Base-by-base conservation (phyloP, 2,888 invertebrate species). In the Cryptocheilus praepositus region DNA sequence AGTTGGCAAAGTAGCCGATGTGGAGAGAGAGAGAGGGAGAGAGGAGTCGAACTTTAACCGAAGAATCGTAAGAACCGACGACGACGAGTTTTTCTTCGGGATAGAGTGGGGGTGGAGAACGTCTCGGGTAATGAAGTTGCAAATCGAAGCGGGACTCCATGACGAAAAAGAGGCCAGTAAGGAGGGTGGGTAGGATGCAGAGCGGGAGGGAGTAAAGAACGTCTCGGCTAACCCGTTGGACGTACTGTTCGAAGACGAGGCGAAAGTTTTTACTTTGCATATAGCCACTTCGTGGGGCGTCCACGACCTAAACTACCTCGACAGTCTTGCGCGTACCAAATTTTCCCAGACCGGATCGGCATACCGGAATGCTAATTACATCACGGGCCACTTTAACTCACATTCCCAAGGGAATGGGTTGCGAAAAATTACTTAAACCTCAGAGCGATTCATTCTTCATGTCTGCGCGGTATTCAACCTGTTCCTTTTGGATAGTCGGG, bases 61-160 rank as follows among this genome's bases (percentile, higher is more conserved):
- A 64, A 68, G 72, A 70, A 71, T 74, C 70, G 62, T 52, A 64
- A 45, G 53, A 44, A 28, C 25, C 49, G 44, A 43, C 67, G 60
- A 18, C 21, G 67, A 71, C 62, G 68, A 72, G 75, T 66, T 77
- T 75, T 66, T 64, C 65, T 57, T n/a, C 4, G 16, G n/a, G 44
- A 15, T 3, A 22, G n/a, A 52, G 16, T 15, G 61, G 22, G 18
- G 36, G 22, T 52, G 19, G 60, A 58, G 68, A 68, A 66, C 68
- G 62, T 70, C 66, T 57, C 67, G 67, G 68, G 63, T 78, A 78
- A 78, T 78, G 75, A 77, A 78, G 76, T 78, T 78, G 70, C 77
- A 78, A 78, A 78, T 78, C 78, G 77, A 76, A 76, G 73, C 67
- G 36, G 8, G 36, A 7, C 11, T 36, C 36, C 36, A 36, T 36